Base-by-base conservation (phyloP, 2,113 vertebrate genomes). In the Leuciscus idus region DNA sequence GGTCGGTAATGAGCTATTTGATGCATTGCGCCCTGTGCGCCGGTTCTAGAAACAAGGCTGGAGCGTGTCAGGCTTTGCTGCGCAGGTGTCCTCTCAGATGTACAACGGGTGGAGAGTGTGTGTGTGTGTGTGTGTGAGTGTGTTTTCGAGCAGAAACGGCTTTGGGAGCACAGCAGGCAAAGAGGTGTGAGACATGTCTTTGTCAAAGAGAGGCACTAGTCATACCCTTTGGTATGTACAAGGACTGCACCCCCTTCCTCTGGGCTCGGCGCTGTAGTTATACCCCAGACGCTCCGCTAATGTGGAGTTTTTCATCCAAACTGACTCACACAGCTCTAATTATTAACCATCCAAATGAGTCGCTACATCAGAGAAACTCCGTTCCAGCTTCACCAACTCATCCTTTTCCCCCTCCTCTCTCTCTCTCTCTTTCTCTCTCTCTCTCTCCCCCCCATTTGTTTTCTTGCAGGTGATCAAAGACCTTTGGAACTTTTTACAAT, bases 191-290 rank as follows among this genome's bases (percentile, higher is more conserved):
- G 87, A 86, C 87, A 76, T 83, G 52, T 77, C 79, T 87, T 81
- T 86, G 85, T 89, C 86, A 80, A 81, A 86, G 30, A 77, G 83
- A 92, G 93, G 93, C 93, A 92, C 93, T 94, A 93, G 94, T 95
- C 95, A 94, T 95, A 94, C 88, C 89, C 93, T 94, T 89, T 95
- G 94, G 94, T 94, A 94, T 95, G 94, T 90, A 68, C 88, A 89
- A 89, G 85, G 28, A 89, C 90, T 90, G 90, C 90, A 86, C 90
- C 83, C 89, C 92, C 89, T 88, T 84, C 7, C 89, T 89, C 87
- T 90, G 81, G 46, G 17, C 90, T 90, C 46, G 89, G 90, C 81
- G 88, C 88, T 76, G 75, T 88, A 89, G 26, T 86, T 61, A 88
- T 91, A 93, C 92, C 92, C 90, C 88, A 90, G 91, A 88, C 89